Percentiles rank a stretch among this genome's conserved stretches.
Evolutionary conservation across 2,797 vertebrate genomes (phyloP).

Genomic region (Galago senegalensis): DNA sequence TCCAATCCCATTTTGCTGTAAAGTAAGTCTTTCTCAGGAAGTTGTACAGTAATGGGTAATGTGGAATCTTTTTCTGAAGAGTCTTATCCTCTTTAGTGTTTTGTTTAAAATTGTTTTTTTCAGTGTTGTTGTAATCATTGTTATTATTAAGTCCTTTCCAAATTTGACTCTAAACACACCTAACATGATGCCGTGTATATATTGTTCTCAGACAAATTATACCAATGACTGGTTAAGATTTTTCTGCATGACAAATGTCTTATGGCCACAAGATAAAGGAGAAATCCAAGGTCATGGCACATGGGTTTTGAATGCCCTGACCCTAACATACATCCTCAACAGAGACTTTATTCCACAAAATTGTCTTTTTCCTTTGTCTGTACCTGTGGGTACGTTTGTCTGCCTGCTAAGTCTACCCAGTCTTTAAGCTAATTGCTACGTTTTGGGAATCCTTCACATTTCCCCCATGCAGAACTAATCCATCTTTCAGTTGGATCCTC

Average conservation of each 20-base stretch:
- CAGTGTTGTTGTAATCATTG: background rate
- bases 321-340: background rate
- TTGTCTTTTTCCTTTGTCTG: slow-evolving; percentile 10
- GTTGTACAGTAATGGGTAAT: background rate
- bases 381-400: background rate
- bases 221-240: background rate
- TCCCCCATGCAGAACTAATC: background rate
- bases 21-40: slow-evolving; percentile 65
- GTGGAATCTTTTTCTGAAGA: slow-evolving; percentile 56
- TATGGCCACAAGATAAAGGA: background rate
- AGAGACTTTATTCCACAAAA: slow-evolving; percentile 7
- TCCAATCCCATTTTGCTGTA: slow-evolving; percentile 58
- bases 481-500: background rate
- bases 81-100: background rate
- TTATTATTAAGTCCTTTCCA: slow-evolving; percentile 26
- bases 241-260: slow-evolving; percentile 26
- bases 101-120: slow-evolving; percentile 41
- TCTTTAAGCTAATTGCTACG: slow-evolving; percentile 44
- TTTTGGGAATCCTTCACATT: slow-evolving; percentile 1
- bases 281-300: background rate
- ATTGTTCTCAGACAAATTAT: slow-evolving; percentile 47
- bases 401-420: background rate
- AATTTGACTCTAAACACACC: slow-evolving; percentile 26
- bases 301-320: background rate
- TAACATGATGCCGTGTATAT: slow-evolving; percentile 1